A percentile compares a stretch with the other conserved stretches of the same genome.
Conservation (phyloP, 2,797 vertebrate species). For the Hippopotamyrus pictus region DNA sequence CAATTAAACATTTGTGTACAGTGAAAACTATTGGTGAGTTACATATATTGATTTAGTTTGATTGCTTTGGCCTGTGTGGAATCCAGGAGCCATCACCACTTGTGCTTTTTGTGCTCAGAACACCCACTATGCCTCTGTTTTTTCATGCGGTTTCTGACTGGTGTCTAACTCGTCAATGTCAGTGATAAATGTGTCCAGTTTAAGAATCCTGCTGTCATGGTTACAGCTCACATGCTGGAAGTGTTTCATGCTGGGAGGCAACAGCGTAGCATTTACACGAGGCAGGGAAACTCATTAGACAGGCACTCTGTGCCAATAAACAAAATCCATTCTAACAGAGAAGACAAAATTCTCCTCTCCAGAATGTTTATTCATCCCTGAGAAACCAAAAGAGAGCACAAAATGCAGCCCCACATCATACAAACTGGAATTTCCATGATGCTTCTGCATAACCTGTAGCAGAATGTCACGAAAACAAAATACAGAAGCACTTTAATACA, state of each 20-base stretch:
- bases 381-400: not conserved
- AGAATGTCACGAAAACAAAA: not conserved
- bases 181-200: conserved; percentile 31
- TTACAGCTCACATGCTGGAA: conserved; percentile 31
- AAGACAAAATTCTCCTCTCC: not conserved
- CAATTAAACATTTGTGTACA: not conserved
- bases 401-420: not conserved
- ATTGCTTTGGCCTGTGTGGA: not conserved
- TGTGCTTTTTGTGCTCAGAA: not conserved
- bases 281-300: not conserved
- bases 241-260: conserved; percentile 3
- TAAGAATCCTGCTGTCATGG: conserved; percentile 39
- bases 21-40: not conserved
- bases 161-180: conserved; percentile 4
- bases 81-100: not conserved
- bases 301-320: not conserved
- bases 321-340: not conserved
- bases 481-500: not conserved
- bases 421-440: not conserved
- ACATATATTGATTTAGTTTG: not conserved
- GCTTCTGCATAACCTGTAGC: not conserved
- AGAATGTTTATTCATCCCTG: not conserved
- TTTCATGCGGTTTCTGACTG: conserved; percentile 9
- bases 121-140: not conserved
- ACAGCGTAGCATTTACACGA: not conserved